These are phyloP conservation scores for Ctenomys sociabilis DNA, from an alignment of 2,113 vertebrate genomes.

Conservation along the genomic window DNA sequence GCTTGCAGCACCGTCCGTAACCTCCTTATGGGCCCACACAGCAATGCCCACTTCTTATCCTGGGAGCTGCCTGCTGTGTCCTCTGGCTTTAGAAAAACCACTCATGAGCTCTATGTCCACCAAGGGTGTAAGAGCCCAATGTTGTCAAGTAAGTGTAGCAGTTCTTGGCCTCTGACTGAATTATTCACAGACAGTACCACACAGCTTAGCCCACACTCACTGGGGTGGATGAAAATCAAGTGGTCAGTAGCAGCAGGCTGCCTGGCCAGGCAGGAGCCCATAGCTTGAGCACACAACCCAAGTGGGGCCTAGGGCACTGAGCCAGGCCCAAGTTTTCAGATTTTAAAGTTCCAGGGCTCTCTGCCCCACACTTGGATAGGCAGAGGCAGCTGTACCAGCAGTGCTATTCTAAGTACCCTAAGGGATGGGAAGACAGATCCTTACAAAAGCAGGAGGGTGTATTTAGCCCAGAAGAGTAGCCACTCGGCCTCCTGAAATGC, in stretches of 20 bases:
- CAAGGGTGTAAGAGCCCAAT: not conserved
- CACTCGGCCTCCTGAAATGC: not conserved
- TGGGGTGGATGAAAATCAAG: fast-evolving
- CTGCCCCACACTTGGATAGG: fast-evolving
- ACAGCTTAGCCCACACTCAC: not conserved
- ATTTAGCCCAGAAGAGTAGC: fast-evolving
- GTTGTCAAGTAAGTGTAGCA: too few relatives aligned
- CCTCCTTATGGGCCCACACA: not conserved
- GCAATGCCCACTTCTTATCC: fast-evolving
- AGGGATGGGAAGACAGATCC: not conserved
- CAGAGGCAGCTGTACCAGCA: not conserved
- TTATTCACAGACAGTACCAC: fast-evolving
- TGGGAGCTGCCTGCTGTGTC: too few relatives aligned
- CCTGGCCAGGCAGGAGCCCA: not conserved
- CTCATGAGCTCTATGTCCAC: not conserved
- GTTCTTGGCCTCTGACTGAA: not conserved
- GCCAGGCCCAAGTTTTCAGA: fast-evolving
- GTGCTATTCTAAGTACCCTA: too few relatives aligned
- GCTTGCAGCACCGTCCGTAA: not conserved
- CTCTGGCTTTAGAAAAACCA: not conserved
- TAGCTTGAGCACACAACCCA: not conserved
- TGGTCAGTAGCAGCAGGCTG: fast-evolving
- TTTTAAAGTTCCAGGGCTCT: too few relatives aligned
- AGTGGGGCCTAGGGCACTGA: fast-evolving
- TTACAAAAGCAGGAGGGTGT: not conserved